Evolutionary conservation across 2,113 vertebrate species (phyloP).

Genomic region (Dolichallabes microphthalmus): DNA sequence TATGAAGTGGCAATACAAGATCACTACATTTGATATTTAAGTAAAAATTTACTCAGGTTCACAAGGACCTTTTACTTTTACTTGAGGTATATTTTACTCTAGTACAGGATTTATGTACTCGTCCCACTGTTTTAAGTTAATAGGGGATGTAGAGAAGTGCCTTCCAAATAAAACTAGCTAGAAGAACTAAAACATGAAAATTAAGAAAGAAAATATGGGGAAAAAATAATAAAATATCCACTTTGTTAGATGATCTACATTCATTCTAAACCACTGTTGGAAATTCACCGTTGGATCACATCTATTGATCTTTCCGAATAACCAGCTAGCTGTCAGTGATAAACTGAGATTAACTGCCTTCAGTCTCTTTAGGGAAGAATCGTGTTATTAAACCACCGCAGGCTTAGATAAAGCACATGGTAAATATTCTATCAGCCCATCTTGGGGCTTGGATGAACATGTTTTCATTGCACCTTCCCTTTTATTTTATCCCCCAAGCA

Average conservation of each 20-base stretch:
- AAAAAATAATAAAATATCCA: background rate
- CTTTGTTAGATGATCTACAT: background rate
- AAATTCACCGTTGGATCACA: background rate
- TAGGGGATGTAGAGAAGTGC: background rate
- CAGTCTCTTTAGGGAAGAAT: background rate
- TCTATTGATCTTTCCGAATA: background rate
- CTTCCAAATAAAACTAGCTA: background rate
- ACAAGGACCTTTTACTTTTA: too few relatives aligned
- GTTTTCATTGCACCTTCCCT: constrained; percentile 21
- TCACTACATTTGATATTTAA: too few relatives aligned
- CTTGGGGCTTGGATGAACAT: background rate
- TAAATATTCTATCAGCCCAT: background rate
- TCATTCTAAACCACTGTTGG: background rate
- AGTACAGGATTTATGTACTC: too few relatives aligned
- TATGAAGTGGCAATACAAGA: too few relatives aligned
- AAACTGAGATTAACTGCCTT: background rate
- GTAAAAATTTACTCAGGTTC: too few relatives aligned
- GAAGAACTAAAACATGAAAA: background rate
- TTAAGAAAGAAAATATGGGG: background rate
- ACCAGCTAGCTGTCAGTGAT: background rate
- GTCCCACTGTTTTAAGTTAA: background rate
- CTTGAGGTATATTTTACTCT: too few relatives aligned
- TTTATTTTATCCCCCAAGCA: constrained; percentile 47
- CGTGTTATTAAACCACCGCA: constrained; percentile 4
- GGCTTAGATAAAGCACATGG: constrained; percentile 1